Evolutionary conservation across 2,113 vertebrate species (phyloP), one percentile per base, ranked within the genome.

Genomic region (Elachura formosa): DNA sequence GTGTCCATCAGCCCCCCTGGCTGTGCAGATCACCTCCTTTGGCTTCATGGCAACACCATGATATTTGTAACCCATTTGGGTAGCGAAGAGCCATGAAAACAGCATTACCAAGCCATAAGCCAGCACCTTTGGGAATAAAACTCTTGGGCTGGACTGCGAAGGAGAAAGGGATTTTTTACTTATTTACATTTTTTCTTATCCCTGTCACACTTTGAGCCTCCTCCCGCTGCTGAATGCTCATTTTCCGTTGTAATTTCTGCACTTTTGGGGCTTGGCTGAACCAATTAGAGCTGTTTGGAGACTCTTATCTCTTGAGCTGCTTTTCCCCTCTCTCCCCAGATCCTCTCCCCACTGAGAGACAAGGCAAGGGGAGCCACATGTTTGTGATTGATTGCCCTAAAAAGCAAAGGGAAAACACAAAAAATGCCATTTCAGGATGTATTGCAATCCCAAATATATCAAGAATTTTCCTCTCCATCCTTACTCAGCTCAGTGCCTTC

Each of bases 21-120:
- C 49, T 2, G 0, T n/a, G 49, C 25, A 51, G 23, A 38, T 18
- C 21, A 19, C 14, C 21, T 6, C 1, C 10, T 71, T 48, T 11
- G 16, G 13, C 33, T 59, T 33, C 0, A 0, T 38, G 59, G 5
- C n/a, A 34, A 61, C 84, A 23, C 23, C 34, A 2, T 4, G 19
- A 15, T n/a, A 33, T 33, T 67, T 49, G 77, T 75, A 92, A 89
- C 64, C 55, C 43, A n/a, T 93, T 94, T 94, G 93, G 61, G 84
- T 88, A 92, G 68, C 62, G 74, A 75, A 86, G 29, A n/a, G 12
- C 49, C 34, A 66, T 24, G 82, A 93, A 95, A 94, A 85, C 23
- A 38, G 13, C 5, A 5, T 86, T 96, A 83, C 91, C 78, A 91
- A 89, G 56, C 77, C 74, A 43, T 2, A 67, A 71, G 89, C 52